phyloP scores from a whole-genome alignment of 2,113 vertebrate genomes.

The Girardinichthys multiradiatus region DNA sequence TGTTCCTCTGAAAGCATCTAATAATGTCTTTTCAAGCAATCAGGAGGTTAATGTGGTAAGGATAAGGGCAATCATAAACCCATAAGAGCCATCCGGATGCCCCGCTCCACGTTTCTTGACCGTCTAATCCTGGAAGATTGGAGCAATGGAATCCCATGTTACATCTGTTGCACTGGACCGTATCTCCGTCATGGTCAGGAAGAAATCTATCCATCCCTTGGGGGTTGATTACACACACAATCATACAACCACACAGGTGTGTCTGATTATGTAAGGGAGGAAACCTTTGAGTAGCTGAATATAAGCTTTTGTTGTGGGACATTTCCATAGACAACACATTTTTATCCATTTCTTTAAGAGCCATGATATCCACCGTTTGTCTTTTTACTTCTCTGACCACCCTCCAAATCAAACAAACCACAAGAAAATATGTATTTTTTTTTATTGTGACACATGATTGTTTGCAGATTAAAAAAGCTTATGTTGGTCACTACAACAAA shows the following conservation, averaged over 20 bases:
- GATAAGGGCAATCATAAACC: slow-evolving; percentile 81
- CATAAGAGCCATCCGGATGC: slow-evolving; percentile 76
- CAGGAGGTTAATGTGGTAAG: slow-evolving; percentile 81
- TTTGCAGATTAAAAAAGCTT: slow-evolving; percentile 39
- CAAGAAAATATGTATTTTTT: slow-evolving; percentile 56
- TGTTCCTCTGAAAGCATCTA: slow-evolving; percentile 76
- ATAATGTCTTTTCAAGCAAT: slow-evolving; percentile 80
- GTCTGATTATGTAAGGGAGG: slow-evolving; percentile 78
- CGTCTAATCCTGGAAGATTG: slow-evolving; percentile 76
- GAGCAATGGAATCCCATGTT: slow-evolving; percentile 62
- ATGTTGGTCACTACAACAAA: slow-evolving; percentile 40
- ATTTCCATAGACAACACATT: slow-evolving; percentile 24
- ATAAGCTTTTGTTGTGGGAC: slow-evolving; percentile 64
- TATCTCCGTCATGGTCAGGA: slow-evolving; percentile 77
- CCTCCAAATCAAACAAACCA: slow-evolving; percentile 63
- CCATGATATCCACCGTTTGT: slow-evolving; percentile 45
- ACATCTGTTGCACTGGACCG: slow-evolving; percentile 74
- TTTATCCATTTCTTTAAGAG: slow-evolving; percentile 34
- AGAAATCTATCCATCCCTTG: slow-evolving; percentile 79
- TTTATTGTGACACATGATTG: slow-evolving; percentile 40
- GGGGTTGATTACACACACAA: slow-evolving; percentile 78
- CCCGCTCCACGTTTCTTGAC: slow-evolving; percentile 52
- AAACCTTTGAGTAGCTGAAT: slow-evolving; percentile 69
- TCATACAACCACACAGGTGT: slow-evolving; percentile 74
- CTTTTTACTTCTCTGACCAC: slow-evolving; percentile 40